A percentile compares a stretch with the other conserved stretches of the same genome.
Evolutionary conservation across 2,797 vertebrate genomes (phyloP).

Genomic region (Gallinago solitaria): DNA sequence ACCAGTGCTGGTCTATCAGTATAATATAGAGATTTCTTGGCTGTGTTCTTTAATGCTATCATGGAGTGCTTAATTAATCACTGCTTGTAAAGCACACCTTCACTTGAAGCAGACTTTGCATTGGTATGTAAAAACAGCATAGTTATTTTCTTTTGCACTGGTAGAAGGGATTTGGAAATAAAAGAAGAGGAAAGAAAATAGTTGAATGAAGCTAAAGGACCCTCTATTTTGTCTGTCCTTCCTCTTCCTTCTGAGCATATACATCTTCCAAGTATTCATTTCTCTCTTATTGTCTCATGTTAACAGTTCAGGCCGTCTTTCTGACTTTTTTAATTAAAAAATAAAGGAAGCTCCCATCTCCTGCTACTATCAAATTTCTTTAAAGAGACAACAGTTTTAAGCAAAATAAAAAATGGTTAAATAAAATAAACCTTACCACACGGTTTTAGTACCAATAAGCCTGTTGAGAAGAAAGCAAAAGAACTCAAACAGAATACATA

Average conservation of each 20-base stretch:
- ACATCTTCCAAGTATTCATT: neutral
- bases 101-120: neutral
- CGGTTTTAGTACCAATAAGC: neutral
- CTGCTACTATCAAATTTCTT: neutral
- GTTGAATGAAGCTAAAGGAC: neutral
- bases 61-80: conserved; percentile 60
- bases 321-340: neutral
- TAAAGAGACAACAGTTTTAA: neutral
- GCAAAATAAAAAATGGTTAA: neutral
- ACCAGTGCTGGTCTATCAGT: conserved; percentile 47
- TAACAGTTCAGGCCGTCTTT: neutral
- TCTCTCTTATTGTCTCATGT: neutral
- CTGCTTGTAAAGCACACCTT: neutral
- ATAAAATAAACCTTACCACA: conserved; percentile 34
- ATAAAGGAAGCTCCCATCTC: neutral
- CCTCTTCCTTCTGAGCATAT: neutral
- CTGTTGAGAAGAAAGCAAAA: conserved; percentile 3
- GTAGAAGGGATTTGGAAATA: neutral
- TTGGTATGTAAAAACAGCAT: neutral
- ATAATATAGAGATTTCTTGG: conserved; percentile 48
- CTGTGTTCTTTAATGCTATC: conserved; percentile 48
- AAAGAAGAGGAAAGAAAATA: neutral
- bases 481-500: neutral
- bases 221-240: neutral
- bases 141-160: neutral